Conservation (phyloP, 2,113 vertebrate species). For the Trachemys scripta region DNA sequence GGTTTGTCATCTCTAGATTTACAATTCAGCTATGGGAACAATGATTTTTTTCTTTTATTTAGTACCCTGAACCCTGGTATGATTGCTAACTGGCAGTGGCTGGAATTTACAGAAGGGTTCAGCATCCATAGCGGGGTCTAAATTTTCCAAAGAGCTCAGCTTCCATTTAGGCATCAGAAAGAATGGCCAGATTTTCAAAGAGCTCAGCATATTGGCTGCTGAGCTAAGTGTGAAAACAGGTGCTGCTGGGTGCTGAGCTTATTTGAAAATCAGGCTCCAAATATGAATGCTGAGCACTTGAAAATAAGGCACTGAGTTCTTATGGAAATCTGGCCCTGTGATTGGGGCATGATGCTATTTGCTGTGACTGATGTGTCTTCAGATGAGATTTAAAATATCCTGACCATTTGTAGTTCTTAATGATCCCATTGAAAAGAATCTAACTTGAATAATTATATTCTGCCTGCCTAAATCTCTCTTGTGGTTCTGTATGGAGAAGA, state of each 20-base stretch:
- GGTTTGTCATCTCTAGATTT: constrained; percentile 13
- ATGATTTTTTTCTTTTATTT: neutral
- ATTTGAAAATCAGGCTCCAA: neutral
- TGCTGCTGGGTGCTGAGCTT: neutral
- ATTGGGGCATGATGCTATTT: neutral
- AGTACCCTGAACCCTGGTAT: neutral
- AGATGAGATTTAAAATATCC: constrained; percentile 18
- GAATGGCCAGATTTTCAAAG: constrained; percentile 14
- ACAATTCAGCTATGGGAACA: neutral
- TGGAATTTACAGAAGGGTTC: constrained; percentile 33
- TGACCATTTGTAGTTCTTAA: constrained; percentile 14
- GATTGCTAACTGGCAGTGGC: neutral
- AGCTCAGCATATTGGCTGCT: neutral
- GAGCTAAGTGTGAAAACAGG: neutral
- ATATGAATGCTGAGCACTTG: neutral
- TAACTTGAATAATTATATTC: neutral
- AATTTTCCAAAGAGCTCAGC: constrained; percentile 24
- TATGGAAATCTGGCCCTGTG: neutral
- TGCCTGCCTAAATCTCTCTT: neutral
- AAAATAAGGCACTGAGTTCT: neutral
- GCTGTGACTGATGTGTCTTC: constrained; percentile 1
- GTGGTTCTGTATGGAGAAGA: neutral
- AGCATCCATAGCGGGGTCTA: neutral
- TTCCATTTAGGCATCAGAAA: constrained; percentile 17
- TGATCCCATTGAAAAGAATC: neutral